Evolutionary conservation across 2,888 invertebrate genomes (phyloP), one percentile per base, ranked within the genome.

Genomic region (Apomyelois bistriatella): DNA sequence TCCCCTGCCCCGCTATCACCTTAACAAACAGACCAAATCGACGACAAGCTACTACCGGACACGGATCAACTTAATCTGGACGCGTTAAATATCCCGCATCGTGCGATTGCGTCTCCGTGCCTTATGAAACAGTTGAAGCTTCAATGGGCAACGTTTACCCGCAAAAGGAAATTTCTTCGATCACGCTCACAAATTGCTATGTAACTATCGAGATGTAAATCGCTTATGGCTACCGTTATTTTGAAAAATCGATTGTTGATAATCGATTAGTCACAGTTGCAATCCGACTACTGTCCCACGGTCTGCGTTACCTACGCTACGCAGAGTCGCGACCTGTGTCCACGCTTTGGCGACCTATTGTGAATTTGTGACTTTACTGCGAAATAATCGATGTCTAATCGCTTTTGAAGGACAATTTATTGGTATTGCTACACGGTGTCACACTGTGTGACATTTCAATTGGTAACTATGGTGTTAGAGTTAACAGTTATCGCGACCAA

Each of bases 81-180:
- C 80, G 66, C 61, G 69, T 75, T 58, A 57, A 62, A 57, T 69
- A 71, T 73, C 67, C 72, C 65, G 74, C 76, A 76, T 77, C 79
- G 77, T 79, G 74, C 65, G 66, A 70, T 76, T 71, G 73, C 72
- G 70, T 68, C 74, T 73, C 74, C 83, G 86, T 86, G 86, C 80
- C 81, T 88, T 87, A 88, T 88, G 88, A 89, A 89, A 89, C 81
- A 82, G 79, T 83, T 83, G 82, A 84, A 83, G 85, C 85, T 83
- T 82, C 82, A 82, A 82, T 85, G 86, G 80, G 70, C 86, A 87
- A 80, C 82, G 78, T 82, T 83, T 83, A 75, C 76, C 85, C 82
- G 85, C 83, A 83, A 83, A 78, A 79, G 79, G 72, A 83, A 83
- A 83, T 86, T 84, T 85, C 85, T 83, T 85, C 84, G 85, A 88